phyloP scores from a whole-genome alignment of 2,797 vertebrate species.

The Scleropages formosus region DNA sequence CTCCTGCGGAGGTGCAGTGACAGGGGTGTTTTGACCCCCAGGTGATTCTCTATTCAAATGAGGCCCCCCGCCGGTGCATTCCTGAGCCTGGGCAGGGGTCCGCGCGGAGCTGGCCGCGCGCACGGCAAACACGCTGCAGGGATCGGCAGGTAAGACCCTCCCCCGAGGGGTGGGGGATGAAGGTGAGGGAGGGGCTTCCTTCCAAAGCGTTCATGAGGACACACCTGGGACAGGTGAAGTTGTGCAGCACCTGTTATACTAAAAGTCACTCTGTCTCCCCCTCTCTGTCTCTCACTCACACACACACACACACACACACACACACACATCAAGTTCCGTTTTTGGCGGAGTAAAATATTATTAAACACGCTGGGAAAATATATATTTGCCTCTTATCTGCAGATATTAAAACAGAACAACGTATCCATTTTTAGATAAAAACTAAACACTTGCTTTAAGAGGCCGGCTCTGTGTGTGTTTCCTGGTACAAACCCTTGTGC shows the following conservation, averaged over 20 bases:
- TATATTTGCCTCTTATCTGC: too few relatives aligned
- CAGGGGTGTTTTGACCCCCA: slow-evolving; percentile 27
- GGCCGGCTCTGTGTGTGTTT: neutral
- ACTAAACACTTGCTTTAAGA: too few relatives aligned
- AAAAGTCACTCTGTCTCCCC: too few relatives aligned
- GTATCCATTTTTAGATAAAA: too few relatives aligned
- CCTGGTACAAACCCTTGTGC: neutral
- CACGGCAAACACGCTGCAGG: too few relatives aligned
- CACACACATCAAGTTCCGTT: neutral
- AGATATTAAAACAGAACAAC: too few relatives aligned
- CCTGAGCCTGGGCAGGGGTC: slow-evolving; percentile 14
- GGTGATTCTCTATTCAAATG: slow-evolving; percentile 38
- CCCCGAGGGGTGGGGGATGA: neutral
- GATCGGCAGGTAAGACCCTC: too few relatives aligned
- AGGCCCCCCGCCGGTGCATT: slow-evolving; percentile 23
- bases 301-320: neutral
- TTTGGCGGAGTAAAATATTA: neutral
- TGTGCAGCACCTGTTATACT: too few relatives aligned
- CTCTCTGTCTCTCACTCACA: too few relatives aligned
- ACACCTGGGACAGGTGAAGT: too few relatives aligned
- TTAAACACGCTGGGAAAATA: too few relatives aligned
- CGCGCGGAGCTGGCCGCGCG: neutral
- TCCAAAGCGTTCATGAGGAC: neutral
- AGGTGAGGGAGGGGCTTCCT: neutral
- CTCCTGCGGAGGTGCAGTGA: slow-evolving; percentile 5